A percentile compares a stretch with the other conserved stretches of the same genome.
These are phyloP conservation scores for Burhinus bistriatus DNA, from an alignment of 2,113 vertebrate species.

Conservation along the genomic window DNA sequence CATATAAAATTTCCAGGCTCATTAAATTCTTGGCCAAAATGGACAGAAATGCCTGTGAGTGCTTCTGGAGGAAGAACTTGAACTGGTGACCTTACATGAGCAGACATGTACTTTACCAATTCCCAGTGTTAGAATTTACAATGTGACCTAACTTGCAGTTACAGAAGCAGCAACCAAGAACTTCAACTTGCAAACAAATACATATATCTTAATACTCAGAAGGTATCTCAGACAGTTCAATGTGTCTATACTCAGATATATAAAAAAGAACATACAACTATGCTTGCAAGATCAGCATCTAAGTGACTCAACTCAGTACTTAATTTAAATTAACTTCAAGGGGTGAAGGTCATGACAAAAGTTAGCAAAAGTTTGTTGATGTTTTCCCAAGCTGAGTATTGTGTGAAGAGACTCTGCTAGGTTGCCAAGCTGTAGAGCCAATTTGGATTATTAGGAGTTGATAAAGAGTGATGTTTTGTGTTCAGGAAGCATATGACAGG, in stretches of 20 bases:
- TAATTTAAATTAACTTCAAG: slow-evolving; percentile 1
- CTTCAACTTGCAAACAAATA: background rate
- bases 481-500: background rate
- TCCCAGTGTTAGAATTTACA: background rate
- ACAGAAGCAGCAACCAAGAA: background rate
- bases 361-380: background rate
- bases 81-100: background rate
- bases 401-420: background rate
- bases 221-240: background rate
- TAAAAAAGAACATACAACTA: background rate
- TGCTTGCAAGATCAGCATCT: background rate
- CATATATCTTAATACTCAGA: background rate
- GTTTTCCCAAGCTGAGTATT: background rate
- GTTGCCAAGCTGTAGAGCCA: background rate
- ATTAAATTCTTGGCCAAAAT: background rate
- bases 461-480: background rate
- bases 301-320: background rate
- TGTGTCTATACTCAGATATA: background rate
- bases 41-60: background rate
- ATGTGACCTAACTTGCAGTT: background rate
- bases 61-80: background rate
- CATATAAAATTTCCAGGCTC: background rate
- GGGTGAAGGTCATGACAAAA: background rate
- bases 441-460: slow-evolving; percentile 18
- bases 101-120: background rate